Evolutionary conservation across 2,113 vertebrate species (phyloP).

Genomic region (Paramisgurnus dabryanus): DNA sequence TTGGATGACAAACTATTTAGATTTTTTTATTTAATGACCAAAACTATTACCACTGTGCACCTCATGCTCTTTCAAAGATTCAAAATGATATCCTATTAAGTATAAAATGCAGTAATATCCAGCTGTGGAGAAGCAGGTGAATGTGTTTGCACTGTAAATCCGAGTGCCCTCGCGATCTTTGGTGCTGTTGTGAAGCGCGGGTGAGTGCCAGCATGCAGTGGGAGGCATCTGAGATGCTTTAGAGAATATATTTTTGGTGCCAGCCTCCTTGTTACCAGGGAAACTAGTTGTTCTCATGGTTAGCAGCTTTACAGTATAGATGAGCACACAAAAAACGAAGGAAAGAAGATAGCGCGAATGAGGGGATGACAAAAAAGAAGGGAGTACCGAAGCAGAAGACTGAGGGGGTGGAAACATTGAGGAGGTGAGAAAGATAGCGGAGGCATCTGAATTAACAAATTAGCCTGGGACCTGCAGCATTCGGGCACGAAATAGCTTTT

Average conservation of each 20-base stretch:
- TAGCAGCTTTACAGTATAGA: constrained; percentile 65
- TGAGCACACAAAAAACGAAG: constrained; percentile 56
- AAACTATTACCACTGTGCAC: too few species aligned
- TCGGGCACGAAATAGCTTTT: constrained; percentile 3
- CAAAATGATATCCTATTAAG: not conserved
- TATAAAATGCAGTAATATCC: not conserved
- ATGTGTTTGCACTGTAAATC: not conserved
- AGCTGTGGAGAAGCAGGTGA: not conserved
- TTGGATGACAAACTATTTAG: too few species aligned
- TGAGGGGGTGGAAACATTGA: constrained; percentile 23
- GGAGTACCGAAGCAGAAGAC: constrained; percentile 27
- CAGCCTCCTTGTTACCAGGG: constrained; percentile 76
- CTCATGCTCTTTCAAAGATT: not conserved
- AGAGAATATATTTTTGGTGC: constrained; percentile 77
- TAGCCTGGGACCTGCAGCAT: constrained; percentile 10
- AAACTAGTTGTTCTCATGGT: constrained; percentile 69
- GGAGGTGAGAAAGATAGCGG: constrained; percentile 38
- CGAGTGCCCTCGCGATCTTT: constrained; percentile 1
- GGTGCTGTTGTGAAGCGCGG: constrained; percentile 48
- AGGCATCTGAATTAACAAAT: constrained; percentile 17
- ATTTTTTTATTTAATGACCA: too few species aligned
- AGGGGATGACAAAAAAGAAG: not conserved
- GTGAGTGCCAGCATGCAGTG: constrained; percentile 60
- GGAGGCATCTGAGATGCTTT: constrained; percentile 70
- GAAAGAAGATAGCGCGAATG: constrained; percentile 13